These are phyloP conservation scores for Gavialis gangeticus DNA, from an alignment of 2,113 vertebrate species.

Conservation along the genomic window DNA sequence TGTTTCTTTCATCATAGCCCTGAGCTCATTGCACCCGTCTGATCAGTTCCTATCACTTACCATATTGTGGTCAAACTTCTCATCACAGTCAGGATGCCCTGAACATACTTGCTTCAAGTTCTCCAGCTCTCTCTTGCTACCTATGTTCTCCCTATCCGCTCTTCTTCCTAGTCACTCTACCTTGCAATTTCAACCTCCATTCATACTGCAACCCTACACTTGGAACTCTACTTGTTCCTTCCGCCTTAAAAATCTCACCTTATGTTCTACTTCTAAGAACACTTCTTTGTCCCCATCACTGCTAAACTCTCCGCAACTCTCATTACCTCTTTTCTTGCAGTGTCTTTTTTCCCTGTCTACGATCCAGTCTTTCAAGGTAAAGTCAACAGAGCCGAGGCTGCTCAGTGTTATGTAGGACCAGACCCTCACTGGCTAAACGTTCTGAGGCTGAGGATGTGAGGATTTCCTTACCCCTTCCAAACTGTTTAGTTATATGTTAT, in stretches of 20 bases:
- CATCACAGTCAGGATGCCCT: neutral
- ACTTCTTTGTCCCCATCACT: neutral
- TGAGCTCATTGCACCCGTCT: neutral
- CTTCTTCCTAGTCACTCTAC: too few relatives aligned
- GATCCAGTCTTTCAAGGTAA: neutral
- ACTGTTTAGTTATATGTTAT: too few relatives aligned
- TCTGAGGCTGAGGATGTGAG: neutral
- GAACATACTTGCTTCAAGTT: neutral
- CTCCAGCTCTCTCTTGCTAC: neutral
- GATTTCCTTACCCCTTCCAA: neutral
- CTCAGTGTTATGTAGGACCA: neutral
- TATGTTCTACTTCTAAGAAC: neutral
- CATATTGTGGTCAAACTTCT: neutral
- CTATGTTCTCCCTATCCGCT: too few relatives aligned
- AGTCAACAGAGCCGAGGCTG: rapidly evolving
- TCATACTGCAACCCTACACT: neutral
- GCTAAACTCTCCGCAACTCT: neutral
- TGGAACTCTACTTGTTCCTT: neutral
- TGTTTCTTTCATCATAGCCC: neutral
- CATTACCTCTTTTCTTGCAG: too few relatives aligned
- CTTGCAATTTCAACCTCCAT: neutral
- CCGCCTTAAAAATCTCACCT: neutral
- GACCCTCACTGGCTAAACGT: neutral
- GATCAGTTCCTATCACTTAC: neutral
- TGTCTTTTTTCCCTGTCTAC: neutral